Evolutionary conservation across 2,888 invertebrate genomes (phyloP).

Genomic region (Melieria picta): DNA sequence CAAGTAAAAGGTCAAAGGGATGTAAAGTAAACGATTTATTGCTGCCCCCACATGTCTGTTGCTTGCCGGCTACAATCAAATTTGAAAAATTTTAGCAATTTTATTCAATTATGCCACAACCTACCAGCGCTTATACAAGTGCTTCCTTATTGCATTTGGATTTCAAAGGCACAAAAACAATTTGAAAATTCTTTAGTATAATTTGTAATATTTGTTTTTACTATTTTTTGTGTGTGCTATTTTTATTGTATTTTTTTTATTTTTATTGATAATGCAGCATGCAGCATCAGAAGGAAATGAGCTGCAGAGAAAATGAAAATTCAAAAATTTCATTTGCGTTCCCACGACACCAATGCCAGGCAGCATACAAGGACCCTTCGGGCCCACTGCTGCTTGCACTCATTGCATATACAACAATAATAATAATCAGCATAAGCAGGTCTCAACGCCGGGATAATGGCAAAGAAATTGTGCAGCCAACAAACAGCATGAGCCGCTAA

Average conservation of each 20-base stretch:
- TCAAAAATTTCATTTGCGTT: constrained; percentile 20
- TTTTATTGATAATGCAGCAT: too few species aligned
- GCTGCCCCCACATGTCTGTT: not conserved
- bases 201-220: constrained; percentile 5
- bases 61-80: constrained; percentile 11
- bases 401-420: constrained; percentile 23
- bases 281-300: too few species aligned
- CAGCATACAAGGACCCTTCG: not conserved
- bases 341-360: constrained; percentile 16
- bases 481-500: too few species aligned
- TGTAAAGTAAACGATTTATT: not conserved
- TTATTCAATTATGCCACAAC: constrained; percentile 34
- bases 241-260: not conserved
- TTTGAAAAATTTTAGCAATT: constrained; percentile 49
- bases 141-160: not conserved
- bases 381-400: not conserved
- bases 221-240: not conserved
- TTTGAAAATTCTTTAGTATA: not conserved
- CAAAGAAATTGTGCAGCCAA: not conserved
- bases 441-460: constrained; percentile 19
- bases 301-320: not conserved
- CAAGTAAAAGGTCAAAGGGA: not conserved
- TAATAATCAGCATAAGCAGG: constrained; percentile 26
- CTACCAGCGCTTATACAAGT: not conserved
- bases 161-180: constrained; percentile 11